phyloP scores from a whole-genome alignment of 2,888 invertebrate species.

The Byasa hedistus region DNA sequence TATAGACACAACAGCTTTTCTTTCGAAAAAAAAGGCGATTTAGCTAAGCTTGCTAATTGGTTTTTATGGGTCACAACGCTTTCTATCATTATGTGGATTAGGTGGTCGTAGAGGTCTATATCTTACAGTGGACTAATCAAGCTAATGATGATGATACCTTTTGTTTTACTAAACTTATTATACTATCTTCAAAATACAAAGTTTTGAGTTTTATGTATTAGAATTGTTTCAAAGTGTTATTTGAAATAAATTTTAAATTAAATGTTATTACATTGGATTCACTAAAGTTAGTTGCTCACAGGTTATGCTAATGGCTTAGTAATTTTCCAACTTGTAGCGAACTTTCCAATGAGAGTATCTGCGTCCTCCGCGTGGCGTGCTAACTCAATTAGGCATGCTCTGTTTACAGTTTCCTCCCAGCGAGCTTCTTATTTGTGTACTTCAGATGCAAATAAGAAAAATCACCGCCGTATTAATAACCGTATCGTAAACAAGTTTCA shows the following conservation, averaged over 20 bases:
- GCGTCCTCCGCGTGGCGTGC: slow-evolving; percentile 41
- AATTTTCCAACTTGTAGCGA: slow-evolving; percentile 40
- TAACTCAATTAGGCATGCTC: slow-evolving; percentile 45
- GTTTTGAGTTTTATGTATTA: neutral
- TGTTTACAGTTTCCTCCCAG: slow-evolving; percentile 36
- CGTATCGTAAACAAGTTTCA: slow-evolving; percentile 28
- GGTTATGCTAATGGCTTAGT: slow-evolving; percentile 41
- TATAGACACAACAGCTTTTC: no score
- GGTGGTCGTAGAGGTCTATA: neutral
- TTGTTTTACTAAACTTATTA: neutral
- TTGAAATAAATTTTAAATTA: neutral
- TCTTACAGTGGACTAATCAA: neutral
- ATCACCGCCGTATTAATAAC: slow-evolving; percentile 12
- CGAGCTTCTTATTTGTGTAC: slow-evolving; percentile 32
- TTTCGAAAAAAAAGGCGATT: no score
- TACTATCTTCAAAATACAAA: neutral
- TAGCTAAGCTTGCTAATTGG: neutral
- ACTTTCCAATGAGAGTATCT: slow-evolving; percentile 42
- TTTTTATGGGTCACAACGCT: neutral
- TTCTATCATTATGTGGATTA: neutral
- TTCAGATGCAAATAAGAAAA: slow-evolving; percentile 29
- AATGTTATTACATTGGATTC: slow-evolving; percentile 19
- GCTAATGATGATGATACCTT: neutral
- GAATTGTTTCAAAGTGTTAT: neutral
- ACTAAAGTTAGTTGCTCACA: slow-evolving; percentile 26